Evolutionary conservation across 2,888 invertebrate genomes (phyloP).

Genomic region (Pseudoips prasinana): DNA sequence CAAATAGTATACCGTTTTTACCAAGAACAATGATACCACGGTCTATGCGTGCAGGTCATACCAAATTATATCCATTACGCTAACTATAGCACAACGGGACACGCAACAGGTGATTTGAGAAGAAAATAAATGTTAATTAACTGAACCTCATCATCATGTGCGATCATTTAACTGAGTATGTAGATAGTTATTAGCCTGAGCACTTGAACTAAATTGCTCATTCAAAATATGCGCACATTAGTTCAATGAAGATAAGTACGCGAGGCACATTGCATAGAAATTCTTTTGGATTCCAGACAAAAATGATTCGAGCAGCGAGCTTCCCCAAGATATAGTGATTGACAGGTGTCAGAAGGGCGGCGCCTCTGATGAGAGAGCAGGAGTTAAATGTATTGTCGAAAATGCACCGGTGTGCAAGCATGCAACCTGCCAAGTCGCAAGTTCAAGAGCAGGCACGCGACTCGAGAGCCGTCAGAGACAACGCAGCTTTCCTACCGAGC

Average conservation of each 20-base stretch:
- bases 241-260: conserved; percentile 10
- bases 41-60: conserved; percentile 6
- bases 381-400: conserved; percentile 41
- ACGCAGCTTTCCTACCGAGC: conserved; percentile 55
- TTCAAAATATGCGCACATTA: conserved; percentile 10
- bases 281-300: too few species aligned
- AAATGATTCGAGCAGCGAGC: too few species aligned
- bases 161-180: conserved; percentile 17
- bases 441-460: conserved; percentile 67
- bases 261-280: too few species aligned
- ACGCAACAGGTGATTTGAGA: conserved; percentile 10
- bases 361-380: conserved; percentile 25
- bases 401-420: conserved; percentile 64
- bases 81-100: conserved; percentile 22
- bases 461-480: conserved; percentile 52
- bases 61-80: conserved; percentile 14
- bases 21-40: conserved; percentile 14
- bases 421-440: conserved; percentile 65
- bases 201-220: conserved; percentile 19
- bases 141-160: conserved; percentile 19
- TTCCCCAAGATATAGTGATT: conserved; percentile 9
- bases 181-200: conserved; percentile 20
- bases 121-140: conserved; percentile 28
- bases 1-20: too few species aligned
- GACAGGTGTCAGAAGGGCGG: conserved; percentile 24